A percentile compares a stretch with the other conserved stretches of the same genome.
These are phyloP conservation scores for Psittacara wagleri DNA, from an alignment of 2,113 vertebrate genomes.

Conservation along the genomic window DNA sequence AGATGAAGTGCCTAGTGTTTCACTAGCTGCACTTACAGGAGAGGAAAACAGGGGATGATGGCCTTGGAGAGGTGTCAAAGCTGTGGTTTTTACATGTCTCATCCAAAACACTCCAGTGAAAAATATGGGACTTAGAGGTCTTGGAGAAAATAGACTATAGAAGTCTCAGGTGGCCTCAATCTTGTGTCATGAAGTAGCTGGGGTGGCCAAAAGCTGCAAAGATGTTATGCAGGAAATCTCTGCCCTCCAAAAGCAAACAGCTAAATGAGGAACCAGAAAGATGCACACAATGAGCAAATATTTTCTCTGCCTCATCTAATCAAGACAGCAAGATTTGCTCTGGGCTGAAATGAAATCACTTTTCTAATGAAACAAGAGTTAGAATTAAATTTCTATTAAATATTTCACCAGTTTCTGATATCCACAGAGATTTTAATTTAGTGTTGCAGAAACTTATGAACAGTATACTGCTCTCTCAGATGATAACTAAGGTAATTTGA, in stretches of 20 bases:
- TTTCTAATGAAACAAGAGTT: background rate
- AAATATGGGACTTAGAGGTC: background rate
- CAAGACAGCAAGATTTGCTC: background rate
- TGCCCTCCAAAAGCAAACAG: background rate
- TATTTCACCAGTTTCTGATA: background rate
- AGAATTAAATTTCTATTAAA: conserved; percentile 30
- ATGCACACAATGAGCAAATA: background rate
- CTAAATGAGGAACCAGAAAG: background rate
- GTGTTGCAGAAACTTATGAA: background rate
- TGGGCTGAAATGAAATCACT: conserved; percentile 32
- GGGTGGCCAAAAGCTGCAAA: background rate
- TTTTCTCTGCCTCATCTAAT: background rate
- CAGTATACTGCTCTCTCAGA: background rate
- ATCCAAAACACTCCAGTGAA: background rate
- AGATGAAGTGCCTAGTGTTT: background rate
- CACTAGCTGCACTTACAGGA: background rate
- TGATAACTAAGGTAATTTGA: background rate
- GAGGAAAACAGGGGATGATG: background rate
- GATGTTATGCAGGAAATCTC: background rate
- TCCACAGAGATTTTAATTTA: background rate
- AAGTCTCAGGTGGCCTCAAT: background rate
- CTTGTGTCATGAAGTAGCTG: background rate
- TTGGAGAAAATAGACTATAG: background rate
- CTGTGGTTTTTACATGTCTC: background rate
- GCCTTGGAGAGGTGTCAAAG: background rate